phyloP scores from a whole-genome alignment of 2,797 vertebrate genomes.

The Danio aesculapii region DNA sequence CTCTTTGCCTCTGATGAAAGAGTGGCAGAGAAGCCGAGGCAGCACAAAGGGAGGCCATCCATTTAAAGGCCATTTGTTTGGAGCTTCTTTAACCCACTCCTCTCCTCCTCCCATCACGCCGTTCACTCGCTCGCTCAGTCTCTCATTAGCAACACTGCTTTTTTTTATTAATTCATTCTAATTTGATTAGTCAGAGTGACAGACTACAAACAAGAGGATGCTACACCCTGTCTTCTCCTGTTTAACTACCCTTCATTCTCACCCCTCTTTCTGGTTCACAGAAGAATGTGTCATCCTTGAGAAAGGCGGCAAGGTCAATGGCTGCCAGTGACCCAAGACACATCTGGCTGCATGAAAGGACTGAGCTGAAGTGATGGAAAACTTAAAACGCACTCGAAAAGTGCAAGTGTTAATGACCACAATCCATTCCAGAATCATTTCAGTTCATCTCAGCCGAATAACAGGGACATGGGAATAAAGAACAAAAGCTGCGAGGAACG shows the following conservation, averaged over 20 bases:
- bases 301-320: conserved; percentile 74
- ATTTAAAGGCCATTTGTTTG: conserved; percentile 81
- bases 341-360: conserved; percentile 62
- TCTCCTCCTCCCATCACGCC: conserved; percentile 36
- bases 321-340: conserved; percentile 70
- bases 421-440: conserved; percentile 47
- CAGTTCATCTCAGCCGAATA: conserved; percentile 74
- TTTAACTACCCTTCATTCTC: conserved; percentile 71
- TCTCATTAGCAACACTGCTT: conserved; percentile 72
- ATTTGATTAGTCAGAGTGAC: conserved; percentile 68
- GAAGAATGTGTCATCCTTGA: conserved; percentile 57
- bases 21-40: conserved; percentile 73
- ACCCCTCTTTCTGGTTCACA: conserved; percentile 22
- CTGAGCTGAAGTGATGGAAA: conserved; percentile 14
- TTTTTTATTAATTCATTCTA: conserved; percentile 69
- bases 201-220: conserved; percentile 63
- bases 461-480: conserved; percentile 81
- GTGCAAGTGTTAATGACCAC: conserved; percentile 37
- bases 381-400: not conserved
- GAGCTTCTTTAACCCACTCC: conserved; percentile 69
- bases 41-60: conserved; percentile 82
- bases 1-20: conserved; percentile 81
- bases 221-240: conserved; percentile 62
- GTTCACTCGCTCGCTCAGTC: conserved; percentile 58
- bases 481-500: conserved; percentile 65